phyloP scores from a whole-genome alignment of 2,888 invertebrate species.

The Perizoma affinitatum region DNA sequence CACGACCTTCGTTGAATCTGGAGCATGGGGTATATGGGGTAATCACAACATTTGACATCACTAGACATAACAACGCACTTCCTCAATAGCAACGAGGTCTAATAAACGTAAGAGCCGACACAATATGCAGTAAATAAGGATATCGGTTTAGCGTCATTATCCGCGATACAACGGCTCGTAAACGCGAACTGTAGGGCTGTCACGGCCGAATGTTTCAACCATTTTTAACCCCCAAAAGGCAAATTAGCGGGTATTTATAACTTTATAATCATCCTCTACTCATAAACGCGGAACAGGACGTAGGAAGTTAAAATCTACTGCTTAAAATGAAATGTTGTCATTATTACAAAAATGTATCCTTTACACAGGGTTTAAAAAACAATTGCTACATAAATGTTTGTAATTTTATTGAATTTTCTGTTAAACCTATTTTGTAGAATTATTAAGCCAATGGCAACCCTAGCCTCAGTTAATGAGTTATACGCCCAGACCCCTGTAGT shows the following conservation, averaged over 20 bases:
- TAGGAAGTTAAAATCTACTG: too few species aligned
- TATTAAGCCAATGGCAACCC: slow-evolving; percentile 11
- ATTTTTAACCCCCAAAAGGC: too few species aligned
- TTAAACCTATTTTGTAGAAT: too few species aligned
- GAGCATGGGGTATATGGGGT: slow-evolving; percentile 7
- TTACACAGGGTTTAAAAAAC: too few species aligned
- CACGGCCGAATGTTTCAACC: background rate
- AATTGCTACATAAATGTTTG: too few species aligned
- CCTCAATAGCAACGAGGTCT: slow-evolving; percentile 38
- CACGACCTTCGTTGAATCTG: slow-evolving; percentile 1
- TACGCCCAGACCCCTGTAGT: slow-evolving; percentile 36
- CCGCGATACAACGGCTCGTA: slow-evolving; percentile 60
- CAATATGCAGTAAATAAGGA: slow-evolving; percentile 83
- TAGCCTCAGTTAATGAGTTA: slow-evolving; percentile 44
- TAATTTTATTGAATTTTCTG: too few species aligned
- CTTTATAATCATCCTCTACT: too few species aligned
- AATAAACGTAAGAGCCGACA: slow-evolving; percentile 54
- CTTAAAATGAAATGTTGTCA: too few species aligned
- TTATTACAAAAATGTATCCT: too few species aligned
- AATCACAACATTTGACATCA: slow-evolving; percentile 11
- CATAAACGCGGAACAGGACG: too few species aligned
- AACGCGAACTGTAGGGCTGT: slow-evolving; percentile 48
- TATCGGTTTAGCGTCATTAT: slow-evolving; percentile 80
- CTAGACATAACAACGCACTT: slow-evolving; percentile 16
- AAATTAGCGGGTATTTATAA: too few species aligned